phyloP scores from a whole-genome alignment of 2,888 invertebrate genomes.

The Pristionchus maxplancki region DNA sequence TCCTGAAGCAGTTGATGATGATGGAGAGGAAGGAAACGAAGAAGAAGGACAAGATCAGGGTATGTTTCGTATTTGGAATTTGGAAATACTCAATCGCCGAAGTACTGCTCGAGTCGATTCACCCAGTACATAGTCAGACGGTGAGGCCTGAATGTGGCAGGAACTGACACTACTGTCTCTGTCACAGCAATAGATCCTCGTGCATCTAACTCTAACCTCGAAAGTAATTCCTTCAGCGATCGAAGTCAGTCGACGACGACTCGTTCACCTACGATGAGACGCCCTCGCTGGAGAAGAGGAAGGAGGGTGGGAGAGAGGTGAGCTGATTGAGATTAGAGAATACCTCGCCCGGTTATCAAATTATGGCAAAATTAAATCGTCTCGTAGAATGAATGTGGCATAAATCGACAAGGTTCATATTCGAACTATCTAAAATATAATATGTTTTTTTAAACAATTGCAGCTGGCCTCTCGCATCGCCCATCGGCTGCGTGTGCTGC shows the following conservation, averaged over 20 bases:
- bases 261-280: slow-evolving; percentile 42
- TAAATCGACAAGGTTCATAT: background rate
- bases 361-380: background rate
- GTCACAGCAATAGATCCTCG: too few relatives aligned
- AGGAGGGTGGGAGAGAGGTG: background rate
- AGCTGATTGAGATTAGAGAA: background rate
- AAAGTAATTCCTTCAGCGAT: background rate
- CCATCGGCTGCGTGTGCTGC: slow-evolving; percentile 16
- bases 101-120: too few relatives aligned
- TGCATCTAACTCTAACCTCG: too few relatives aligned
- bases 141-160: background rate
- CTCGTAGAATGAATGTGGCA: background rate
- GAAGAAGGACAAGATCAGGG: slow-evolving; percentile 22
- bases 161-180: too few relatives aligned
- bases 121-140: background rate
- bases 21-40: slow-evolving; percentile 30
- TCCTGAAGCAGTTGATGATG: slow-evolving; percentile 42
- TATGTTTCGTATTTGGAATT: too few relatives aligned
- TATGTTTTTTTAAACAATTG: background rate
- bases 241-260: background rate
- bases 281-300: slow-evolving; percentile 16
- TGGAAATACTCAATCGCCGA: too few relatives aligned
- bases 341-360: background rate
- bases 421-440: background rate
- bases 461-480: slow-evolving; percentile 12